Evolutionary conservation across 1,140 invertebrate species (phyloP).

Genomic region (Meloidogyne hapla): DNA sequence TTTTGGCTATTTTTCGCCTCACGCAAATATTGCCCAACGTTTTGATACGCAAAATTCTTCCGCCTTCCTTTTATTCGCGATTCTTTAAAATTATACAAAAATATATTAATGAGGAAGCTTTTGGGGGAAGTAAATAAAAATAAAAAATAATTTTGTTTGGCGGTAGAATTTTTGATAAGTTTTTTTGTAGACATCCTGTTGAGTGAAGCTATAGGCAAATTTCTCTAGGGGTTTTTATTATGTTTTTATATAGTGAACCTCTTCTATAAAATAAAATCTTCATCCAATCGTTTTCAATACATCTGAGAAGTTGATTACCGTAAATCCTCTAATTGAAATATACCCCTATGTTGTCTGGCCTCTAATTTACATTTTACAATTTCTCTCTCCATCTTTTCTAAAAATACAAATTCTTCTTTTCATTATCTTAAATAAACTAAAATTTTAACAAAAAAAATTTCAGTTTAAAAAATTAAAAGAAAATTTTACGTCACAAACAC

Average conservation of each 20-base stretch:
- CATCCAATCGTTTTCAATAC: too few species aligned
- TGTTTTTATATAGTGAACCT: neutral
- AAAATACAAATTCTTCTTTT: too few species aligned
- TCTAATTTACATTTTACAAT: too few species aligned
- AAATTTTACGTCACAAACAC: too few species aligned
- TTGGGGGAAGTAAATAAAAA: neutral
- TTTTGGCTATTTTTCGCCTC: neutral
- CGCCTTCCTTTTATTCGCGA: neutral
- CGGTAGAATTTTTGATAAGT: neutral
- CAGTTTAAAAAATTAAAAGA: too few species aligned
- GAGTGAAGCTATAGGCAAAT: neutral
- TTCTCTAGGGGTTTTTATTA: neutral
- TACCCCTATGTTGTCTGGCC: too few species aligned
- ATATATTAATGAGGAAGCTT: neutral
- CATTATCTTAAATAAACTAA: too few species aligned
- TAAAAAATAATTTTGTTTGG: neutral
- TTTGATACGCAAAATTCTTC: neutral
- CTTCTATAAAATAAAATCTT: too few species aligned
- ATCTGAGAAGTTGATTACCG: too few species aligned
- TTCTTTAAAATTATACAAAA: neutral
- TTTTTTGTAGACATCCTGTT: neutral
- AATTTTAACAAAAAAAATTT: too few species aligned
- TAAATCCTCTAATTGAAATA: too few species aligned
- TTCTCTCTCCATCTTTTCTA: too few species aligned
- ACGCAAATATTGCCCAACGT: conserved; percentile 1